Evolutionary conservation across 2,113 vertebrate species (phyloP).

Genomic region (Pelecanus crispus): DNA sequence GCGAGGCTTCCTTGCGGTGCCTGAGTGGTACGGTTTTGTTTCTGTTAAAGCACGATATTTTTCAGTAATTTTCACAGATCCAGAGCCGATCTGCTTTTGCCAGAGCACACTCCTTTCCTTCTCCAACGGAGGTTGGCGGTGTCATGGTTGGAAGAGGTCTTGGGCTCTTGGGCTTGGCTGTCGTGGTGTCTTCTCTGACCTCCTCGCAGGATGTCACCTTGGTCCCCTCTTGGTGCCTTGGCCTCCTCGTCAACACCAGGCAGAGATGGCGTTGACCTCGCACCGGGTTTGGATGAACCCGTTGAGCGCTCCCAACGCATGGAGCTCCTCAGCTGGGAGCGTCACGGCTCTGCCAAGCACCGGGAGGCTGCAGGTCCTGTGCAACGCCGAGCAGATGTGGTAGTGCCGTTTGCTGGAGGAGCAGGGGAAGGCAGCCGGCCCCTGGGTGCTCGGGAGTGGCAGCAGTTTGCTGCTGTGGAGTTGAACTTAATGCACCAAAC

Average conservation of each 20-base stretch:
- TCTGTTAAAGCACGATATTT: background rate
- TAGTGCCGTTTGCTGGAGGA: background rate
- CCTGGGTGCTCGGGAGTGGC: background rate
- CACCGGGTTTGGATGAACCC: background rate
- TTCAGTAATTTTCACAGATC: background rate
- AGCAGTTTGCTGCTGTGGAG: background rate
- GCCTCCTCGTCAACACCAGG: rapidly evolving
- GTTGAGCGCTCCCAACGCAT: rapidly evolving
- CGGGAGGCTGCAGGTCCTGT: background rate
- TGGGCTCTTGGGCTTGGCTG: background rate
- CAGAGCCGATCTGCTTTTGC: background rate
- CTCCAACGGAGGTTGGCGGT: background rate
- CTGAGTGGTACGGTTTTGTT: background rate
- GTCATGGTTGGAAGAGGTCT: background rate
- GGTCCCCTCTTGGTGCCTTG: background rate
- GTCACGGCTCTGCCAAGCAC: rapidly evolving
- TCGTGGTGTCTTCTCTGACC: background rate
- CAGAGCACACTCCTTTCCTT: background rate
- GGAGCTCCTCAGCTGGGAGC: background rate
- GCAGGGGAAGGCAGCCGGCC: background rate
- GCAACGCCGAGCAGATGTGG: background rate
- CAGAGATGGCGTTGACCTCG: background rate
- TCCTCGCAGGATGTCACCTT: background rate
- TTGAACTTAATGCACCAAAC: background rate
- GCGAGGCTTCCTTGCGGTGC: background rate